These are phyloP conservation scores for Mantis religiosa DNA, from an alignment of 2,888 invertebrate species.

Conservation along the genomic window DNA sequence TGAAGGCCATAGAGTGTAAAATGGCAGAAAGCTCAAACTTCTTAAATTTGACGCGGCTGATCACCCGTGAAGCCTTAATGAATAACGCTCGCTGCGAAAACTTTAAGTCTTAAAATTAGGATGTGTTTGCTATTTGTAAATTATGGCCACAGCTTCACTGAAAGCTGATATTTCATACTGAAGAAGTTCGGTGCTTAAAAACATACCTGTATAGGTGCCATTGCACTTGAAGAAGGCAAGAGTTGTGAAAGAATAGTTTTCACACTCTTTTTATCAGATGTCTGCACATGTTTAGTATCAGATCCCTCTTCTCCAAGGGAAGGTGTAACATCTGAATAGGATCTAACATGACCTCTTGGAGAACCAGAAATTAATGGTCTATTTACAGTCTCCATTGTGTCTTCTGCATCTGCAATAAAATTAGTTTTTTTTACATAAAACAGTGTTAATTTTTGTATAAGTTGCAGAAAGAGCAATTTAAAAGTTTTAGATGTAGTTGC, in stretches of 20 bases:
- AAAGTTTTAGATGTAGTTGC: no score
- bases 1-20: no score
- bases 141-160: no score
- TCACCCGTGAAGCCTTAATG: no score
- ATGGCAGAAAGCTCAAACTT: no score
- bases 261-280: conserved; percentile 25
- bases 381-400: neutral
- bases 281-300: neutral
- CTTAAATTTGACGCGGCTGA: no score
- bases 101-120: no score
- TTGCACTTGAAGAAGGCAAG: conserved; percentile 53
- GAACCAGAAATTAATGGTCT: conserved; percentile 36
- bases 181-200: neutral
- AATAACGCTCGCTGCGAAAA: no score
- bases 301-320: conserved; percentile 29
- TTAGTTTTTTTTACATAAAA: neutral
- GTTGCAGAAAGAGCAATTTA: no score
- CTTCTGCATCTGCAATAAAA: neutral
- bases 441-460: neutral
- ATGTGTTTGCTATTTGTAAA: no score
- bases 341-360: conserved; percentile 44
- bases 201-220: conserved; percentile 44
- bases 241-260: conserved; percentile 61
- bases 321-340: conserved; percentile 43
- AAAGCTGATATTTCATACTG: no score